phyloP scores from a whole-genome alignment of 2,888 invertebrate species.

The Andrena bicolor region DNA sequence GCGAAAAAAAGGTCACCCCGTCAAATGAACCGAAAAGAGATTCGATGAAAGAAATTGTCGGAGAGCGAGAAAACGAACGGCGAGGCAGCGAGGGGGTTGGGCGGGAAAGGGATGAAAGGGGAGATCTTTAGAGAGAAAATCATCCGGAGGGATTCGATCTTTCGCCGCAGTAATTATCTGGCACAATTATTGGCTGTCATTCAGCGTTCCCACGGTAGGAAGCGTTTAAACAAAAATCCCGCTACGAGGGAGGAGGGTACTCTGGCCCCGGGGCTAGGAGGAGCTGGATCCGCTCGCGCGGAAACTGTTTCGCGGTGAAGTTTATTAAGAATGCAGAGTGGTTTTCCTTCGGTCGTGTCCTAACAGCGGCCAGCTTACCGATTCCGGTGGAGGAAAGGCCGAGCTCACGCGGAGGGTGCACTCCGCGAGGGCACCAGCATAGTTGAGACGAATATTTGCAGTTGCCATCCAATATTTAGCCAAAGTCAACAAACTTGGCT shows the following conservation, averaged over 20 bases:
- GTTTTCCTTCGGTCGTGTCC: slow-evolving; percentile 56
- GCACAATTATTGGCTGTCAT: slow-evolving; percentile 81
- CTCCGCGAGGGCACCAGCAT: slow-evolving; percentile 62
- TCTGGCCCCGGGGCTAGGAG: neutral
- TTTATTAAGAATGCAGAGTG: slow-evolving; percentile 62
- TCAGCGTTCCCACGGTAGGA: slow-evolving; percentile 60
- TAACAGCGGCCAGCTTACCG: slow-evolving; percentile 42
- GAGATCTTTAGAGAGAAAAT: slow-evolving; percentile 32
- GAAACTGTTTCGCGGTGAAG: slow-evolving; percentile 25
- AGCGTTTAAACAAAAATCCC: neutral
- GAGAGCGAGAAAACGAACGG: slow-evolving; percentile 56
- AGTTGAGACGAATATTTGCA: slow-evolving; percentile 82
- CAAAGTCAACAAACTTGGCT: slow-evolving; percentile 81
- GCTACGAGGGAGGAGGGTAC: neutral
- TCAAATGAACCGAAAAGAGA: slow-evolving; percentile 83
- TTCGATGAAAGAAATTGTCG: slow-evolving; percentile 84
- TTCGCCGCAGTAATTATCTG: slow-evolving; percentile 79
- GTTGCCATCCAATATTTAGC: slow-evolving; percentile 83
- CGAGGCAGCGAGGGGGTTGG: slow-evolving; percentile 29
- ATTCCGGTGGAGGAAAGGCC: slow-evolving; percentile 44
- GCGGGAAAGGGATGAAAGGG: slow-evolving; percentile 39
- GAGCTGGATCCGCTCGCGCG: neutral
- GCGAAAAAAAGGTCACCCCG: slow-evolving; percentile 80
- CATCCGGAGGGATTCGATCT: slow-evolving; percentile 57
- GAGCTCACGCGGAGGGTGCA: slow-evolving; percentile 48